Conservation (phyloP, 1,140 invertebrate genomes). For the Eumaeus atala region DNA sequence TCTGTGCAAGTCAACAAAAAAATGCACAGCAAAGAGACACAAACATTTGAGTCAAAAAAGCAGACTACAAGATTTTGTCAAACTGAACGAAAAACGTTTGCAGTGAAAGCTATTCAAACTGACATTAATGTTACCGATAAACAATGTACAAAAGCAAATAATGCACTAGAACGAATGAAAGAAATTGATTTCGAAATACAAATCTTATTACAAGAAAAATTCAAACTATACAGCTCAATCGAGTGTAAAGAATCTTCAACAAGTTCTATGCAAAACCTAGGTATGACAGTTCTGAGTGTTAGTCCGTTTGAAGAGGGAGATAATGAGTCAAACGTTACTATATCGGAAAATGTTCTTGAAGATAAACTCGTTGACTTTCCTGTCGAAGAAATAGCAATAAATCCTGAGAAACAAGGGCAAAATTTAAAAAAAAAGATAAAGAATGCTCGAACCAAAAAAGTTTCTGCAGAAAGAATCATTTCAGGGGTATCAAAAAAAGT, state of each 20-base stretch:
- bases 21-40: slow-evolving; percentile 40
- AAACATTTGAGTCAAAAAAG: slow-evolving; percentile 36
- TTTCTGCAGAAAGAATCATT: slow-evolving; percentile 25
- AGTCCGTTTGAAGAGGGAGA: slow-evolving; percentile 27
- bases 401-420: slow-evolving; percentile 32
- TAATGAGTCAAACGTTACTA: slow-evolving; percentile 24
- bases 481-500: slow-evolving; percentile 31
- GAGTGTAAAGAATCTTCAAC: slow-evolving; percentile 41
- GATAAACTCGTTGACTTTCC: slow-evolving; percentile 57
- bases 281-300: slow-evolving; percentile 59
- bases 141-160: slow-evolving; percentile 30
- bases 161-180: slow-evolving; percentile 65
- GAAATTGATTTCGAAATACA: slow-evolving; percentile 72
- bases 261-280: slow-evolving; percentile 42
- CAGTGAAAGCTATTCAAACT: slow-evolving; percentile 39
- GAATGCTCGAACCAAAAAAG: slow-evolving; percentile 31
- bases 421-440: slow-evolving; percentile 26
- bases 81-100: slow-evolving; percentile 36
- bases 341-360: slow-evolving; percentile 43
- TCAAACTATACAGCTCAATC: slow-evolving; percentile 64
- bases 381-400: slow-evolving; percentile 53
- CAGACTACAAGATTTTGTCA: slow-evolving; percentile 36
- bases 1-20: slow-evolving; percentile 34
- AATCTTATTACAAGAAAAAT: slow-evolving; percentile 66
- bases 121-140: slow-evolving; percentile 22